A percentile compares a stretch with the other conserved stretches of the same genome.
Evolutionary conservation across 2,113 vertebrate genomes (phyloP).

Genomic region (Neomonachus schauinslandi): DNA sequence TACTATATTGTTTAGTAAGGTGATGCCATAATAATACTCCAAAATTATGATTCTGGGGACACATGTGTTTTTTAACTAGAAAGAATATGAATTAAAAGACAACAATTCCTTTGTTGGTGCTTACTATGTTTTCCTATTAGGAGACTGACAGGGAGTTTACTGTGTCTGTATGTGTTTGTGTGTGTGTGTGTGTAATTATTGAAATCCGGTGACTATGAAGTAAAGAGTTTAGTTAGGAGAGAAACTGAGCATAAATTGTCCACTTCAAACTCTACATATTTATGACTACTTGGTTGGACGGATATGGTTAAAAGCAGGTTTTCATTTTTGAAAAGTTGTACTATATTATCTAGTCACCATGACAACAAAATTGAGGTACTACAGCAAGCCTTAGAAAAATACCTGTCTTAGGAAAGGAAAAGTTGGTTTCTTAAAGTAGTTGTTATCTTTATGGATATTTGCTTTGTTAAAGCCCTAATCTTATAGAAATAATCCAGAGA

Average conservation of each 20-base stretch:
- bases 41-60: neutral
- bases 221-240: constrained; percentile 39
- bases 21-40: neutral
- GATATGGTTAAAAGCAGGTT: constrained; percentile 52
- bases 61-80: neutral
- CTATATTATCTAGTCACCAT: constrained; percentile 66
- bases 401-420: constrained; percentile 17
- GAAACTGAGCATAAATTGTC: neutral
- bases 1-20: constrained; percentile 36
- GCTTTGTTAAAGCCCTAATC: neutral
- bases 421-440: constrained; percentile 26
- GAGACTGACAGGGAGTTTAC: neutral
- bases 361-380: constrained; percentile 57
- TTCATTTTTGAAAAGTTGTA: constrained; percentile 71
- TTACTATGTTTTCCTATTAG: neutral
- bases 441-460: constrained; percentile 30
- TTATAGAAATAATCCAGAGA: neutral
- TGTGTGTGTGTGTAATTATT: constrained; percentile 27
- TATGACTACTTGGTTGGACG: neutral
- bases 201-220: constrained; percentile 36
- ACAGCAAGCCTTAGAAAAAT: constrained; percentile 17
- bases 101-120: neutral
- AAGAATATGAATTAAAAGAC: neutral
- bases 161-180: neutral
- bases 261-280: constrained; percentile 5